These are phyloP conservation scores for Alviniconcha strummeri DNA, from an alignment of 2,888 invertebrate species.

Conservation along the genomic window DNA sequence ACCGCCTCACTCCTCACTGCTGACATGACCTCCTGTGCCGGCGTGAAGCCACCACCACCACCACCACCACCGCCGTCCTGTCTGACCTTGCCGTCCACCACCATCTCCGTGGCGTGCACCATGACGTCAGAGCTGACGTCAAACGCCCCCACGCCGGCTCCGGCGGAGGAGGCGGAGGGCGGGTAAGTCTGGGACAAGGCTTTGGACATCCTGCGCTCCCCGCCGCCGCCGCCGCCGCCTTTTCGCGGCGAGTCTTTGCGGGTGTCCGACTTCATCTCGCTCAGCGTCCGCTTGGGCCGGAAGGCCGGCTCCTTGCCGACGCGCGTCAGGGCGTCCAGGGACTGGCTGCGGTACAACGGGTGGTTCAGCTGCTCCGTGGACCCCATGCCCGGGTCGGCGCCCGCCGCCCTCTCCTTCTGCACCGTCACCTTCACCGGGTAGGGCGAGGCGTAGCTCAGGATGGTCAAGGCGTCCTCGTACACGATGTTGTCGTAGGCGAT, in stretches of 20 bases:
- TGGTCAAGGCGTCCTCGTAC: conserved; percentile 91
- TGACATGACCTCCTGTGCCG: too few species aligned
- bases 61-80: too few species aligned
- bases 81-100: background rate
- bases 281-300: conserved; percentile 55
- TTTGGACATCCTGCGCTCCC: conserved; percentile 7
- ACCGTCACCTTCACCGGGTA: conserved; percentile 84
- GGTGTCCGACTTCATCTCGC: conserved; percentile 54
- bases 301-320: conserved; percentile 69
- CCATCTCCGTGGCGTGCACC: conserved; percentile 21
- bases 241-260: conserved; percentile 14
- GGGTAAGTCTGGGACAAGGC: conserved; percentile 13
- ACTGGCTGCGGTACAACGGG: conserved; percentile 86
- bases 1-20: too few species aligned
- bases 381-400: background rate
- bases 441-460: conserved; percentile 92
- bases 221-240: too few species aligned
- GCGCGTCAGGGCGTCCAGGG: conserved; percentile 84
- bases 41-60: too few species aligned
- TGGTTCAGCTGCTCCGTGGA: conserved; percentile 78
- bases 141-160: background rate
- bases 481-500: conserved; percentile 92
- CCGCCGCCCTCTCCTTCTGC: conserved; percentile 76
- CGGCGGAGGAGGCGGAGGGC: background rate
- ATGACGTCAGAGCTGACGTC: conserved; percentile 36